These are phyloP conservation scores for Macropus fuliginosus DNA, from an alignment of 2,797 vertebrate genomes.

Conservation along the genomic window DNA sequence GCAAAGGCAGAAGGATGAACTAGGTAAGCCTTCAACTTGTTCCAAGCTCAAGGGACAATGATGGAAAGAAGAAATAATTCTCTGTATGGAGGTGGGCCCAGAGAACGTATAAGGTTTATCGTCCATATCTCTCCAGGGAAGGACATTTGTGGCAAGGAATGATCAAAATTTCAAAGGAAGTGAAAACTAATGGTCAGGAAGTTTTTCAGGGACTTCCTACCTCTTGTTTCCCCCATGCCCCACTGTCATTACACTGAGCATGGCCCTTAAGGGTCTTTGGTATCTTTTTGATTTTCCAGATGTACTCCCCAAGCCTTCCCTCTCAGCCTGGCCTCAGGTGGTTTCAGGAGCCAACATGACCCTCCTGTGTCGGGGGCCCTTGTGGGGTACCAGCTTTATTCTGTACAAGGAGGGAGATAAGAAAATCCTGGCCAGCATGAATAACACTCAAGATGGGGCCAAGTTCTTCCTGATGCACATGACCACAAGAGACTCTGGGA, in stretches of 20 bases:
- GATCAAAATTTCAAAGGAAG: background rate
- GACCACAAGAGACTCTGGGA: constrained; percentile 67
- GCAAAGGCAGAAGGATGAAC: background rate
- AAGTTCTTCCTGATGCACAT: constrained; percentile 65
- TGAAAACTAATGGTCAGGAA: background rate
- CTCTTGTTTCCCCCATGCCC: background rate
- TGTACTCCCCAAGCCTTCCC: constrained; percentile 67
- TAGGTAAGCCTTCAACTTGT: background rate
- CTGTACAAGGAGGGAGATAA: constrained; percentile 69
- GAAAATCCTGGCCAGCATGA: constrained; percentile 53
- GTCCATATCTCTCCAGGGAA: background rate
- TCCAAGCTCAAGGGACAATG: background rate
- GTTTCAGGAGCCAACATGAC: constrained; percentile 72
- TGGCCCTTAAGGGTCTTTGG: constrained; percentile 39
- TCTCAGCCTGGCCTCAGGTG: constrained; percentile 76
- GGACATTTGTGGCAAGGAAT: background rate
- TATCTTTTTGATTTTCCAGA: constrained; percentile 64
- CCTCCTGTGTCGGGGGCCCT: constrained; percentile 73
- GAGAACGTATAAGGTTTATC: background rate
- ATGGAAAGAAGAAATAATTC: background rate
- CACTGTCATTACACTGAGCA: background rate
- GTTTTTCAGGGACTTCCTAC: background rate
- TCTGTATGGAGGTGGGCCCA: background rate
- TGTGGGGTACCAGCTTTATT: constrained; percentile 68
- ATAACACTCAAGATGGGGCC: constrained; percentile 63